These are phyloP conservation scores for Clarias laeviceps DNA, from an alignment of 2,797 vertebrate genomes.

Conservation along the genomic window DNA sequence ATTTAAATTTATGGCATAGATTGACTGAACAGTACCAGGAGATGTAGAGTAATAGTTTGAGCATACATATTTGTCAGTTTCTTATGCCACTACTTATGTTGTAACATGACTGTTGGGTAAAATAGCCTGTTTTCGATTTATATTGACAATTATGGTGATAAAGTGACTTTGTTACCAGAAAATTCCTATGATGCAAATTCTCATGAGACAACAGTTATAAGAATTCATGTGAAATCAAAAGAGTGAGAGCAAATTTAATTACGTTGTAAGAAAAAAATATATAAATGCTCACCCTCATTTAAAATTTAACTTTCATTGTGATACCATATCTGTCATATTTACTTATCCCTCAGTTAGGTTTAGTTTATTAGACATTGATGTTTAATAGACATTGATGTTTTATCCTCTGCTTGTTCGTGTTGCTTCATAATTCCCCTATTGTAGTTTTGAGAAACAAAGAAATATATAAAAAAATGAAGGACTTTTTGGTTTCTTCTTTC, in stretches of 20 bases:
- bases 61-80: slow-evolving; percentile 57
- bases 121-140: slow-evolving; percentile 61
- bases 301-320: background rate
- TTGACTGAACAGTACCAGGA: slow-evolving; percentile 34
- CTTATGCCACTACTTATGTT: slow-evolving; percentile 57
- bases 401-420: slow-evolving; percentile 28
- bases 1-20: slow-evolving; percentile 25
- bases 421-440: slow-evolving; percentile 67
- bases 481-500: slow-evolving; percentile 63
- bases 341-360: background rate
- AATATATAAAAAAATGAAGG: slow-evolving; percentile 32
- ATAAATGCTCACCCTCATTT: background rate
- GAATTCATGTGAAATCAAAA: slow-evolving; percentile 8
- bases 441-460: slow-evolving; percentile 58
- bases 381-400: slow-evolving; percentile 54
- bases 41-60: slow-evolving; percentile 56
- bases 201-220: background rate
- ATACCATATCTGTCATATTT: background rate
- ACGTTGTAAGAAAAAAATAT: background rate
- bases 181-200: slow-evolving; percentile 59
- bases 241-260: slow-evolving; percentile 23
- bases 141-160: slow-evolving; percentile 62
- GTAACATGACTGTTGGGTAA: slow-evolving; percentile 59
- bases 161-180: slow-evolving; percentile 43
- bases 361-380: slow-evolving; percentile 47